Conservation (phyloP, 2,888 invertebrate genomes). For the Mythimna vitellina region DNA sequence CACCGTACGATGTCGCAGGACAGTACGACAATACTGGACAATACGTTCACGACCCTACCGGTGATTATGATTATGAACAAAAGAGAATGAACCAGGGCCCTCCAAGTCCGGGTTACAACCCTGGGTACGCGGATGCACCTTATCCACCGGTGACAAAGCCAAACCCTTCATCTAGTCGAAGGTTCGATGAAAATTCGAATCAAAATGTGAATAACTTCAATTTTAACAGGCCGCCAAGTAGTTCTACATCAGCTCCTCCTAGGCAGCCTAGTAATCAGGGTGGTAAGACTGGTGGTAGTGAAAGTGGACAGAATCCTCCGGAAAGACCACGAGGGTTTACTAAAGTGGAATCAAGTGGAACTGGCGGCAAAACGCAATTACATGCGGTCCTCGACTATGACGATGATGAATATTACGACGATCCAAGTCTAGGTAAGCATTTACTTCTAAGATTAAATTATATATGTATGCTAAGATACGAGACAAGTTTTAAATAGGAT, state of each 20-base stretch:
- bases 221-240: conserved; percentile 76
- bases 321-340: conserved; percentile 92
- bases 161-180: conserved; percentile 83
- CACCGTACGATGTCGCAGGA: conserved; percentile 83
- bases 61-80: conserved; percentile 88
- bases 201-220: conserved; percentile 84
- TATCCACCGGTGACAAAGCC: conserved; percentile 80
- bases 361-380: conserved; percentile 91
- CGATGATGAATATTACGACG: conserved; percentile 91
- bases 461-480: background rate
- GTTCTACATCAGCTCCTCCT: conserved; percentile 73
- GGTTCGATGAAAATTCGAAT: conserved; percentile 80
- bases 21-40: conserved; percentile 87
- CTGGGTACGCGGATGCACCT: conserved; percentile 82
- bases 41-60: conserved; percentile 85
- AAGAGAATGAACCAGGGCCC: conserved; percentile 77
- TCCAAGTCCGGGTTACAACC: conserved; percentile 76
- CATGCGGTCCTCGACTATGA: conserved; percentile 94
- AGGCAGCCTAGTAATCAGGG: conserved; percentile 75
- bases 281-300: conserved; percentile 88
- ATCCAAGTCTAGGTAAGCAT: conserved; percentile 87
- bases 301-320: conserved; percentile 80
- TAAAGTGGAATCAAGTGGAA: conserved; percentile 90
- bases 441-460: background rate
- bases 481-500: background rate